Percentiles rank a stretch among this genome's conserved stretches.
phyloP scores from a whole-genome alignment of 2,113 vertebrate species.

The Odontesthes bonariensis region DNA sequence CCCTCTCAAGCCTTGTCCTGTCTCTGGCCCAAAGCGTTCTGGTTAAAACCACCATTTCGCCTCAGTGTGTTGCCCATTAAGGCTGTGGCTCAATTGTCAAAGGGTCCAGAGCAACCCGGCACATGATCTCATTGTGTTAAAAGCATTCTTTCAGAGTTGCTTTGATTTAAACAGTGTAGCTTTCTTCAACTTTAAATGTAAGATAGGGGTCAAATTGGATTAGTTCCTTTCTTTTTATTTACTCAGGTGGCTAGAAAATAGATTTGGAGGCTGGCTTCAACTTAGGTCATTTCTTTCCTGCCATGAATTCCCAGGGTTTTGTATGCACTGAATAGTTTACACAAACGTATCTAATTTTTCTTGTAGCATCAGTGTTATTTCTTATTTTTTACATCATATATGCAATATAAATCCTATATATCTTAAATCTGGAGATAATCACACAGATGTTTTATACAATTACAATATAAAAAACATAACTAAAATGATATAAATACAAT shows the following conservation, averaged over 20 bases:
- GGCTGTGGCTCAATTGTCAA: constrained; percentile 36
- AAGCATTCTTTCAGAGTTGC: constrained; percentile 7
- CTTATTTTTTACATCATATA: no score
- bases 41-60: constrained; percentile 30
- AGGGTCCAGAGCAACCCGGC: constrained; percentile 25
- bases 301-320: no score
- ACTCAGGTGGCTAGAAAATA: background rate
- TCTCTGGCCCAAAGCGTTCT: constrained; percentile 53
- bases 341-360: no score
- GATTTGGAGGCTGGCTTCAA: background rate
- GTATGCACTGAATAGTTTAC: no score
- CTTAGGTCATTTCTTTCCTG: no score
- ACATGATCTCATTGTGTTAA: constrained; percentile 20
- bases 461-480: no score
- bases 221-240: no score
- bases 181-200: background rate
- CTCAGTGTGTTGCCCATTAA: constrained; percentile 16
- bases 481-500: no score
- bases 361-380: no score
- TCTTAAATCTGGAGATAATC: no score
- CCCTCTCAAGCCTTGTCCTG: constrained; percentile 32
- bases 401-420: no score
- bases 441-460: no score
- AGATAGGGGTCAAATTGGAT: background rate
- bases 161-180: background rate